Evolutionary conservation across 1,140 invertebrate species (phyloP).

Genomic region (Penaeus indicus): DNA sequence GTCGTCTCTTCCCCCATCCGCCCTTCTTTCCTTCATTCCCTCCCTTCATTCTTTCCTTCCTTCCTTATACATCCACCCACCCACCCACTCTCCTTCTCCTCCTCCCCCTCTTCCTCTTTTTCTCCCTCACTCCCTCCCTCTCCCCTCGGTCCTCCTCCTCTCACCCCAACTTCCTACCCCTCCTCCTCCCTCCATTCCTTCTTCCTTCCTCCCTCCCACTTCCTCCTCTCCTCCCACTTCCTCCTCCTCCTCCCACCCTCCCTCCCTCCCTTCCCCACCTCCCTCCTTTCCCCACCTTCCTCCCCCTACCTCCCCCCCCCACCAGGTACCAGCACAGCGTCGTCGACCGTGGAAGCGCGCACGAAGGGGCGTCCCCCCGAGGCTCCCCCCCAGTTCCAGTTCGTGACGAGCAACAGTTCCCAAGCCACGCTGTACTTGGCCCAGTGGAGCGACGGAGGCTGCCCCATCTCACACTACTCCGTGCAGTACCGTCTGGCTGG

Average conservation of each 20-base stretch:
- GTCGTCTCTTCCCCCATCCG: no score
- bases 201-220: no score
- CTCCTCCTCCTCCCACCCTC: not conserved
- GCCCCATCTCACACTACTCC: slow-evolving; percentile 77
- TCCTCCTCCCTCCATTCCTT: not conserved
- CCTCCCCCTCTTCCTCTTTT: no score
- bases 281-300: not conserved
- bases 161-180: not conserved
- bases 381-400: slow-evolving; percentile 76
- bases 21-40: no score
- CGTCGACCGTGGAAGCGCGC: slow-evolving; percentile 85
- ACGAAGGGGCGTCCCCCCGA: slow-evolving; percentile 80
- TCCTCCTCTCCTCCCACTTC: not conserved
- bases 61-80: no score
- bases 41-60: no score
- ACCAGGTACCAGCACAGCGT: slow-evolving; percentile 78
- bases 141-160: not conserved
- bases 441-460: slow-evolving; percentile 85
- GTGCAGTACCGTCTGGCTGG: slow-evolving; percentile 74
- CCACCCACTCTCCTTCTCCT: no score
- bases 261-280: not conserved
- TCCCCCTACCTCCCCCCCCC: not conserved
- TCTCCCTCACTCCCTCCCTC: no score
- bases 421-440: slow-evolving; percentile 73
- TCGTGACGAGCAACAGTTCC: slow-evolving; percentile 79